A percentile compares a stretch with the other conserved stretches of the same genome.
Evolutionary conservation across 2,888 invertebrate genomes (phyloP).

Genomic region (Drosophila acutilabella): DNA sequence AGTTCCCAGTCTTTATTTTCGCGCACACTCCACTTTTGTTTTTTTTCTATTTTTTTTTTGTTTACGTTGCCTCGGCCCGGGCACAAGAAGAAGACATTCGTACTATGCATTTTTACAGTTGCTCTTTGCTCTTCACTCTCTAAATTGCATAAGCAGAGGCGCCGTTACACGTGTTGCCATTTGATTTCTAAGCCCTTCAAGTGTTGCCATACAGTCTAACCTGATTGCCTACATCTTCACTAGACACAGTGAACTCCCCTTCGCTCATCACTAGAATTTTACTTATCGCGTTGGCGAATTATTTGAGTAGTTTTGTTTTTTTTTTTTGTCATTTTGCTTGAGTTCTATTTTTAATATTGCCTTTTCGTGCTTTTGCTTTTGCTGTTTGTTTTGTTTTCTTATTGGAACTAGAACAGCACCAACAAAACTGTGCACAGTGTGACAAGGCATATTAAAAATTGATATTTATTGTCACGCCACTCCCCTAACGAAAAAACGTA

Average conservation of each 20-base stretch:
- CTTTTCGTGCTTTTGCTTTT: constrained; percentile 10
- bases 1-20: constrained; percentile 7
- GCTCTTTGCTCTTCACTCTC: constrained; percentile 16
- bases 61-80: constrained; percentile 48
- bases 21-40: constrained; percentile 35
- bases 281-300: constrained; percentile 46
- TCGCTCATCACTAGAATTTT: constrained; percentile 17
- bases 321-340: constrained; percentile 34
- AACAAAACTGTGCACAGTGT: constrained; percentile 58
- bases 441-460: constrained; percentile 15
- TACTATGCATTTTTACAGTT: constrained; percentile 20
- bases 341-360: constrained; percentile 72
- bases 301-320: constrained; percentile 28
- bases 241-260: neutral
- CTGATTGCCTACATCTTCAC: neutral
- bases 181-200: constrained; percentile 74
- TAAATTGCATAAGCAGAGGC: constrained; percentile 54
- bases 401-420: constrained; percentile 50
- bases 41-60: constrained; percentile 24
- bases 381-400: constrained; percentile 43
- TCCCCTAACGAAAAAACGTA: neutral
- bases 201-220: constrained; percentile 44
- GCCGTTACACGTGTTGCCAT: constrained; percentile 59
- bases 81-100: constrained; percentile 13
- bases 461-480: constrained; percentile 34